A percentile compares a stretch with the other conserved stretches of the same genome.
Conservation (phyloP, 2,113 vertebrate genomes). For the Piaya cayana region DNA sequence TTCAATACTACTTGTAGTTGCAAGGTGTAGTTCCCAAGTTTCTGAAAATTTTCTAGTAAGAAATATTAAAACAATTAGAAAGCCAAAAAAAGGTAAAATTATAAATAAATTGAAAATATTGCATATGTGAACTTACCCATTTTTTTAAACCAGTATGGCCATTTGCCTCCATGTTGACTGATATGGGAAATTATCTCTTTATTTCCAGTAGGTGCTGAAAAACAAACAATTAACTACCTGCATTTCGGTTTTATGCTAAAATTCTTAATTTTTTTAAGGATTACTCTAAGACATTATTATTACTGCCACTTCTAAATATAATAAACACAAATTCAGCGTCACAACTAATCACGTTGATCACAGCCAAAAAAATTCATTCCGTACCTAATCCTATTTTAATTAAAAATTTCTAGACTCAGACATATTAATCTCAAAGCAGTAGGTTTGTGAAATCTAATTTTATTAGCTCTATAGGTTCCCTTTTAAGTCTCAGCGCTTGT, state of each 20-base stretch:
- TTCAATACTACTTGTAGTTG: constrained; percentile 82
- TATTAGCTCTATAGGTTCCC: neutral
- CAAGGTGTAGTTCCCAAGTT: constrained; percentile 86
- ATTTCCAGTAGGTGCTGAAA: constrained; percentile 78
- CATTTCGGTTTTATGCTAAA: constrained; percentile 1
- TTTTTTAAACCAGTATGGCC: constrained; percentile 91
- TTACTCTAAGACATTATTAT: neutral
- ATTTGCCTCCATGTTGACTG: constrained; percentile 82
- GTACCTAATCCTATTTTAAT: neutral
- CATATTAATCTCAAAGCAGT: neutral
- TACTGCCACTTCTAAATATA: neutral
- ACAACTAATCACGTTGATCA: neutral
- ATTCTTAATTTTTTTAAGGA: neutral
- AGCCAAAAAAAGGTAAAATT: neutral
- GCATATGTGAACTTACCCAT: constrained; percentile 80
- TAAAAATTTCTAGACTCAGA: neutral
- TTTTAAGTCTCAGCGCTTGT: neutral
- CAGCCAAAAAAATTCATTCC: neutral
- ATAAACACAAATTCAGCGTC: neutral
- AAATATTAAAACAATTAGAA: constrained; percentile 54
- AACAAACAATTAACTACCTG: neutral
- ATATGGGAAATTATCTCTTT: constrained; percentile 77
- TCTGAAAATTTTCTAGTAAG: constrained; percentile 80
- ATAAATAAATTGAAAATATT: neutral
- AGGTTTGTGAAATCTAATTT: neutral